Percentiles rank a stretch among this genome's conserved stretches.
Evolutionary conservation across 2,888 invertebrate species (phyloP).

Genomic region (Nomada flava): DNA sequence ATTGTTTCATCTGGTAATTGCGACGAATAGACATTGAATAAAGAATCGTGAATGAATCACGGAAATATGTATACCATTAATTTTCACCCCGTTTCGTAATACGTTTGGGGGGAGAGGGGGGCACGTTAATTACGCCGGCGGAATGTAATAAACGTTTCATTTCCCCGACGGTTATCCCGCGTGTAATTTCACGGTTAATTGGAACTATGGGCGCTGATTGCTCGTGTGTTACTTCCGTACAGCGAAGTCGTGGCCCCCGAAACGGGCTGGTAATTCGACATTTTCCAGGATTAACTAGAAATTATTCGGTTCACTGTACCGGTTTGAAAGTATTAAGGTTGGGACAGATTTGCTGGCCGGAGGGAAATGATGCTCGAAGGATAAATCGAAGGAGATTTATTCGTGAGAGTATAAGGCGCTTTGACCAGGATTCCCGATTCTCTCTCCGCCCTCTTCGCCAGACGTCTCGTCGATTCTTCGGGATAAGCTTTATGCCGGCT

Average conservation of each 20-base stretch:
- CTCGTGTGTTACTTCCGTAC: slow-evolving; percentile 16
- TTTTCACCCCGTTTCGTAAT: slow-evolving; percentile 42
- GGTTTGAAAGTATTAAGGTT: background rate
- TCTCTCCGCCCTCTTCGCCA: background rate
- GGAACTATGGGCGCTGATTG: slow-evolving; percentile 22
- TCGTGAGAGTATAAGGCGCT: slow-evolving; percentile 4
- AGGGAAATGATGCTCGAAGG: background rate
- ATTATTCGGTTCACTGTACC: background rate
- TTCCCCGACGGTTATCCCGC: slow-evolving; percentile 40
- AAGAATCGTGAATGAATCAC: slow-evolving; percentile 11
- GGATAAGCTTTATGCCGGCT: slow-evolving; percentile 36
- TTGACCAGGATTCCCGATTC: slow-evolving; percentile 13
- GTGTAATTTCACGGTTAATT: slow-evolving; percentile 54
- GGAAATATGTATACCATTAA: slow-evolving; percentile 47
- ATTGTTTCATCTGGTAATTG: too few species aligned
- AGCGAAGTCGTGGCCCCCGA: background rate
- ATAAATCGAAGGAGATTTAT: slow-evolving; percentile 34
- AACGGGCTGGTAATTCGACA: background rate
- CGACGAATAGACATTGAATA: too few species aligned
- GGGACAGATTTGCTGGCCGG: background rate
- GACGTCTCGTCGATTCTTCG: slow-evolving; percentile 43
- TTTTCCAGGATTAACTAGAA: background rate
- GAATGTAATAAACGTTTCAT: slow-evolving; percentile 56
- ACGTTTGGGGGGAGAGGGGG: slow-evolving; percentile 1
- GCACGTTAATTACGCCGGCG: slow-evolving; percentile 44